These are phyloP conservation scores for Buteo buteo DNA, from an alignment of 2,113 vertebrate genomes.

Conservation along the genomic window DNA sequence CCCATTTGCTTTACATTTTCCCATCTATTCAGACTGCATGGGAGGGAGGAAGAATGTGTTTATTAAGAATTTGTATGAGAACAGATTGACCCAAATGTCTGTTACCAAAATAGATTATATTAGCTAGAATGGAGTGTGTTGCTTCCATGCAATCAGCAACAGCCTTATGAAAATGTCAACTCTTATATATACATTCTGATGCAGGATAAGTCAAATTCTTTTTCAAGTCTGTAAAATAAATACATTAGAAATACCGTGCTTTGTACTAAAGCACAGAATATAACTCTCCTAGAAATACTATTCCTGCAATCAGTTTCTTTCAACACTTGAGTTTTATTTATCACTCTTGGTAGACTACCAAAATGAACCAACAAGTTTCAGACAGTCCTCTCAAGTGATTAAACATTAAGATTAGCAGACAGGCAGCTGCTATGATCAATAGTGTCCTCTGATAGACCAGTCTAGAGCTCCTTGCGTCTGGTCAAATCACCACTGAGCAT, in stretches of 20 bases:
- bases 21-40: not conserved
- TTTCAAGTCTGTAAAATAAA: constrained; percentile 21
- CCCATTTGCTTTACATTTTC: constrained; percentile 6
- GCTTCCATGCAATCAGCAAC: constrained; percentile 30
- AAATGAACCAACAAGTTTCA: constrained; percentile 32
- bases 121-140: constrained; percentile 41
- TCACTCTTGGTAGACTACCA: not conserved
- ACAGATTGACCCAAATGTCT: constrained; percentile 68
- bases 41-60: not conserved
- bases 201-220: constrained; percentile 1
- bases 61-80: constrained; percentile 65
- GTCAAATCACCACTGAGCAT: not conserved
- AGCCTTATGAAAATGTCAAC: constrained; percentile 55
- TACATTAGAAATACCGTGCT: not conserved
- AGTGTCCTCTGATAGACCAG: not conserved
- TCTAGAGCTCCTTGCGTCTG: not conserved
- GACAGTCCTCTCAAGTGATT: constrained; percentile 18
- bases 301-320: not conserved
- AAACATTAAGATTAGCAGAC: constrained; percentile 15
- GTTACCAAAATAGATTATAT: constrained; percentile 51
- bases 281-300: not conserved
- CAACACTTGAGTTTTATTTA: not conserved
- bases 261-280: not conserved
- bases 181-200: constrained; percentile 25
- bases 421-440: not conserved